Percentiles rank a stretch among this genome's conserved stretches.
Evolutionary conservation across 2,113 vertebrate genomes (phyloP).

Genomic region (Sula dactylatra): DNA sequence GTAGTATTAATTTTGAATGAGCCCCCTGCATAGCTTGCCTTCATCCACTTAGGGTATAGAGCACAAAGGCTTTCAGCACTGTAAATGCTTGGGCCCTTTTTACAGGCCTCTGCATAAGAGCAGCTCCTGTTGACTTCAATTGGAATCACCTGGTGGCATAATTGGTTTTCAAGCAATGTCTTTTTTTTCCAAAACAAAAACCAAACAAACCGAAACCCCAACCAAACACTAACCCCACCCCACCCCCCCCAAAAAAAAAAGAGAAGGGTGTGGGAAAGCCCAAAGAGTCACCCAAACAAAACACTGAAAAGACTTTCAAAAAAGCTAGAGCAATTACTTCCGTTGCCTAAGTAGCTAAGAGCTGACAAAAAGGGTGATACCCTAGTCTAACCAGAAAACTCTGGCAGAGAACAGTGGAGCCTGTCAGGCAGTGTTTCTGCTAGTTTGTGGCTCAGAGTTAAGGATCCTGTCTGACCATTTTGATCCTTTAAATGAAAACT

Average conservation of each 20-base stretch:
- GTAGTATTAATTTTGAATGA: conserved; percentile 56
- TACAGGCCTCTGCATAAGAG: background rate
- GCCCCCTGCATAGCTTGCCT: background rate
- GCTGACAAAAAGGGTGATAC: background rate
- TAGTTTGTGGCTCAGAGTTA: background rate
- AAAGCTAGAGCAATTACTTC: background rate
- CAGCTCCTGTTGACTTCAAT: conserved; percentile 20
- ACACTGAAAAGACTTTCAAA: background rate
- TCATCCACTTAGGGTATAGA: background rate
- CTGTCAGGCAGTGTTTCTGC: background rate
- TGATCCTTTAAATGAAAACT: background rate
- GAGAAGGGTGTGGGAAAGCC: background rate
- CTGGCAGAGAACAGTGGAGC: background rate
- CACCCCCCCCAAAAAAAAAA: background rate
- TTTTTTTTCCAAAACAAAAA: background rate
- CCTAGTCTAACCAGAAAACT: background rate
- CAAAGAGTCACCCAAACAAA: background rate
- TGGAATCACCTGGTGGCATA: conserved; percentile 19
- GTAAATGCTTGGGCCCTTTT: background rate
- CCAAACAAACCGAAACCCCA: too few species aligned
- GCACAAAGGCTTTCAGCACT: background rate
- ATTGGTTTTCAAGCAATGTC: background rate
- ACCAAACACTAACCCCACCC: too few species aligned
- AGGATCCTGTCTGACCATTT: background rate
- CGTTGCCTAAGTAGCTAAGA: background rate